Evolutionary conservation across 2,113 vertebrate species (phyloP).

Genomic region (Lathamus discolor): DNA sequence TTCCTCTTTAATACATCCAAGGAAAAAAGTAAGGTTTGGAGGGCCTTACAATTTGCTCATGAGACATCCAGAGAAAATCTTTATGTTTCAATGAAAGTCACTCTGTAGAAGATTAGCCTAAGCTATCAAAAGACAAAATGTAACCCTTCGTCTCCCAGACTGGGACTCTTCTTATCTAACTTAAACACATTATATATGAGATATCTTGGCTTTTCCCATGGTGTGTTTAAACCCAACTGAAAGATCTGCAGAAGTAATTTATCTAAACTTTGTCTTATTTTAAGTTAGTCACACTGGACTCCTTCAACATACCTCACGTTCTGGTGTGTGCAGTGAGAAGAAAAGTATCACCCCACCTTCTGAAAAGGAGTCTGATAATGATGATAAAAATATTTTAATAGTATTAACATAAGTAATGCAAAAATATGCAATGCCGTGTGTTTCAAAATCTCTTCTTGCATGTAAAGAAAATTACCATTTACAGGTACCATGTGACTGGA

Average conservation of each 20-base stretch:
- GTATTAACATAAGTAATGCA: not conserved
- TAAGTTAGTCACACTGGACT: not conserved
- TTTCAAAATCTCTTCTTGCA: not conserved
- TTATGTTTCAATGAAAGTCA: not conserved
- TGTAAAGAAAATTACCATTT: not conserved
- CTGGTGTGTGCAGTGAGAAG: fast-evolving
- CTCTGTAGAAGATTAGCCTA: not conserved
- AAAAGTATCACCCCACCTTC: not conserved
- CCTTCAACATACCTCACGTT: not conserved
- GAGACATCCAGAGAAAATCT: not conserved
- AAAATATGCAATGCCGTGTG: not conserved
- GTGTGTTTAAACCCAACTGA: not conserved
- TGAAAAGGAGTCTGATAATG: not conserved
- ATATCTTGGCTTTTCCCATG: not conserved
- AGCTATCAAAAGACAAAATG: not conserved
- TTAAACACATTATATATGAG: not conserved
- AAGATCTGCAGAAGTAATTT: not conserved
- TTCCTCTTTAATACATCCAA: not conserved
- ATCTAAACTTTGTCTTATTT: not conserved
- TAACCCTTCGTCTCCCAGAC: not conserved
- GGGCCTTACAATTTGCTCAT: not conserved
- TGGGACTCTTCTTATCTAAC: not conserved
- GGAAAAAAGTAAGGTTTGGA: not conserved
- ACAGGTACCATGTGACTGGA: not conserved
- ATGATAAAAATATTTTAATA: not conserved